Evolutionary conservation across 2,113 vertebrate genomes (phyloP), one percentile per base, ranked within the genome.

Genomic region (Strix uralensis): DNA sequence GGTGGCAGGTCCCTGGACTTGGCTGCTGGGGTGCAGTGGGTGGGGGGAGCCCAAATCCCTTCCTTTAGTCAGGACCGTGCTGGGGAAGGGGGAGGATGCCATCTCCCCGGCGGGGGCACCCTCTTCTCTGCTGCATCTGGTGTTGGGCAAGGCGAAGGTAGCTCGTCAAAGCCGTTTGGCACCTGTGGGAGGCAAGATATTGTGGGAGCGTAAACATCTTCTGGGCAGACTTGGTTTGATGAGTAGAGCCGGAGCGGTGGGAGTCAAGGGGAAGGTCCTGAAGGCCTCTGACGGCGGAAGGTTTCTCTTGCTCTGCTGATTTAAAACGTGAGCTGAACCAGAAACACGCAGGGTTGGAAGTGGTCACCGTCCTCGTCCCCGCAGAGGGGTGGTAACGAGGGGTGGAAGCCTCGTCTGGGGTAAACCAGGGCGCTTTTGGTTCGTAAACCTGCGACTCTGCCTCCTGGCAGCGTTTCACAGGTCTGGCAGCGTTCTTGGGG

Each of bases 351-450:
- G 7, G 3, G 13, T 5, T 10, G 2, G 49, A 34, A 2, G 19
- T 20, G 49, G 25, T 47, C 26, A 6, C 26, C 2, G 0, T 27
- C 36, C 47, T 59, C 10, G 0, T 27, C 27, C 46, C 42, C 1
- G 0, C n/a, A 13, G 54, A 38, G 47, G 34, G 65, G 29, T 66
- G 26, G 52, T 15, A 36, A 11, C 7, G 0, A 21, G 16, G 51
- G 17, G 18, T 84, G 52, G 38, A 29, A 36, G 8, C 47, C 34
- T 27, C 2, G 0, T 29, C 16, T 51, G 54, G 65, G 72, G 2
- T 23, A 4, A 59, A 69, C 1, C 0, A 0, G 3, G 14, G 32
- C 2, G 3, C 22, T 79, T 52, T 1, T 1, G 17, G 40, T 4
- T 8, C 27, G 63, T 12, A 6, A 27, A 18, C 2, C 18, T 5